Base-by-base conservation (phyloP, 23 tunicate species). In the Phallusia fumigata region DNA sequence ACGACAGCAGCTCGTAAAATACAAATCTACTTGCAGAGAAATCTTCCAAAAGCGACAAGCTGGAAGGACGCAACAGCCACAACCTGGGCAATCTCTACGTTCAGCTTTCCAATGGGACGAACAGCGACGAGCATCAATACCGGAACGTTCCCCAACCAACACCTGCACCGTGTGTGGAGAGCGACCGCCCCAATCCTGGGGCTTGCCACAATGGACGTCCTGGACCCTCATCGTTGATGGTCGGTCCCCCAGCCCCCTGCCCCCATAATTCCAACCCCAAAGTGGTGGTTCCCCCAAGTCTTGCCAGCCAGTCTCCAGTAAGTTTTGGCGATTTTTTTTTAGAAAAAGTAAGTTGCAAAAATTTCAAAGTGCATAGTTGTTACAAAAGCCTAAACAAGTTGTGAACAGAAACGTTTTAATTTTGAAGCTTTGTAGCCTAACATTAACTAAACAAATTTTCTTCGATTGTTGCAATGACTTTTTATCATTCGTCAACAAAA, bases 201-300 rank as follows among this genome's bases (percentile, higher is more conserved):
- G 69, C 69, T 58, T 58, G 69, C 28, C 69, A 58, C 69, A 58
- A 58, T 16, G 69, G 69, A 1, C 26, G 69, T 22, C 28, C 69
- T 1, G 69, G 69, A 2, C 69, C 69, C 28, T 22, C 69, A 1
- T 22, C 69, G 69, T 58, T 58, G 5, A 22, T 21, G 28, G 28
- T 58, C 16, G 69, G 69, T 1, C 69, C 69, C 8, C 69, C 28
- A 45, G 53, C 84, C 30, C 90, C 78, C 0, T 80, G 80, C 47
- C n/a, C 49, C 31, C 90, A 86, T 35, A 78, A 86, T 34, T 52
- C 90, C 32, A 74, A 80, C 76, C 80, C 90, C 31, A 36, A 78
- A 22, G 74, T 86, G 19, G 33, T 49, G 31, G 74, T 73, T 19
- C 80, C 90, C 19, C 83, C 90, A 12, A 86, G 83, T 74, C 52